Base-by-base conservation (phyloP, 64 coral and sea anemone genomes). In the Dendronephthya gigantea region DNA sequence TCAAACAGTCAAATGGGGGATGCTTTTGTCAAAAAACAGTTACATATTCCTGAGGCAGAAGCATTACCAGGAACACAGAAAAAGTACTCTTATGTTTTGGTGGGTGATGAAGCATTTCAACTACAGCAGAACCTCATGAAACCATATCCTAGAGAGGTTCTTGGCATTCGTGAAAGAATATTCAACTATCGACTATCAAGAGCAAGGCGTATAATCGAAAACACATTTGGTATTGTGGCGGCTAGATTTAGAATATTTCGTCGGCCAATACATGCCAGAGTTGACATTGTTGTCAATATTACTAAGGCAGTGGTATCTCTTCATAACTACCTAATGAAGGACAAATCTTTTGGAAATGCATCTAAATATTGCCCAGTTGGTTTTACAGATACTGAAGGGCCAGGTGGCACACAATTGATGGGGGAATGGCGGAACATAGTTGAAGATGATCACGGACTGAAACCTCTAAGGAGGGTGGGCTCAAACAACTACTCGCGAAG, bases 401-500 rank as follows among this genome's bases (percentile, higher is more conserved):
- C 50, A 55, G 50, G 50, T 9, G 50, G 50, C 50, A 66, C 19
- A 66, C 58, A 66, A 17, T 22, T 66, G 58, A 30, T 3, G 2
- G 58, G 58, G 19, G 58, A 75, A 75, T 75, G 23, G 69, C 28
- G 69, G 25, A 34, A 34, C 12, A 16, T 75, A 34, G n/a, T 75
- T 31, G n/a, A 32, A 70, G 5, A 2, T 22, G 6, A 75, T 7
- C 29, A 31, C 1, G 69, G 69, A 75, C 25, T 75, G n/a, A 75
- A 2, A 30, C 29, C 28, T 16, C 9, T 75, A 75, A 75, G 2
- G 34, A 75, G 58, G 34, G 69, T 30, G 28, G 23, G 69, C 28
- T 75, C 69, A 75, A 75, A 31, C 69, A 75, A 75, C 69, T 75
- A 75, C 17, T 75, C 69, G 34, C 69, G 69, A 12, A 75, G 69